Evolutionary conservation across 1,140 invertebrate species (phyloP).

Genomic region (Monomorium pharaonis): DNA sequence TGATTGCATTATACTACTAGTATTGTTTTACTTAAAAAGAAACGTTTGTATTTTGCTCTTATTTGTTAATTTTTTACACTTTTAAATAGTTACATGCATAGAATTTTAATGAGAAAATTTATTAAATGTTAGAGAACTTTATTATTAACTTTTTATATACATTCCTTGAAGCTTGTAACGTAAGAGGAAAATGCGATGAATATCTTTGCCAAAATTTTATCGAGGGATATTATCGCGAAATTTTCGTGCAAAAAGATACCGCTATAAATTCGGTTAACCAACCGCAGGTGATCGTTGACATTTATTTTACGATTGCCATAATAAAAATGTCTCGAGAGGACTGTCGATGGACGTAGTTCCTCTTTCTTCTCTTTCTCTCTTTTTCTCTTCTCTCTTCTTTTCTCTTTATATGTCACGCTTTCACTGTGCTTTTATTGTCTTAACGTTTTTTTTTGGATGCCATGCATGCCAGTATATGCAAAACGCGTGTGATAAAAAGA

Average conservation of each 20-base stretch:
- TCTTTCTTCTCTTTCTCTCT: not conserved
- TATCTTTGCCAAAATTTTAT: conserved; percentile 21
- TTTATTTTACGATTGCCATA: conserved; percentile 68
- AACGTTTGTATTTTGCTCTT: not conserved
- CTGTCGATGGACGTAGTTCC: conserved; percentile 25
- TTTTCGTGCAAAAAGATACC: conserved; percentile 2
- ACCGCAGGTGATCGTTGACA: conserved; percentile 58
- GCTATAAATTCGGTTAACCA: conserved; percentile 63
- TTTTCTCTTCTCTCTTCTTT: not conserved
- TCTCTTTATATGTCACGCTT: not conserved
- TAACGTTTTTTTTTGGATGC: conserved; percentile 31
- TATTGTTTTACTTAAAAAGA: not conserved
- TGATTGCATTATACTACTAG: not conserved
- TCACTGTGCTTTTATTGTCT: conserved; percentile 46
- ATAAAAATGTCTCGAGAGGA: conserved; percentile 62
- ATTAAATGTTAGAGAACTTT: not conserved
- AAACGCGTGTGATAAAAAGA: conserved; percentile 35
- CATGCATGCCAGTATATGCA: conserved; percentile 7
- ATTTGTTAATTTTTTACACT: conserved; percentile 5
- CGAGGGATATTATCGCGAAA: not conserved
- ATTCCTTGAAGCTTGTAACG: not conserved
- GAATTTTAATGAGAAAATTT: conserved; percentile 8
- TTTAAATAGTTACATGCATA: not conserved
- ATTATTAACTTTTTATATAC: conserved; percentile 4
- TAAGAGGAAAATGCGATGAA: not conserved